Base-by-base conservation (phyloP, 2,113 vertebrate species). In the Meles meles region DNA sequence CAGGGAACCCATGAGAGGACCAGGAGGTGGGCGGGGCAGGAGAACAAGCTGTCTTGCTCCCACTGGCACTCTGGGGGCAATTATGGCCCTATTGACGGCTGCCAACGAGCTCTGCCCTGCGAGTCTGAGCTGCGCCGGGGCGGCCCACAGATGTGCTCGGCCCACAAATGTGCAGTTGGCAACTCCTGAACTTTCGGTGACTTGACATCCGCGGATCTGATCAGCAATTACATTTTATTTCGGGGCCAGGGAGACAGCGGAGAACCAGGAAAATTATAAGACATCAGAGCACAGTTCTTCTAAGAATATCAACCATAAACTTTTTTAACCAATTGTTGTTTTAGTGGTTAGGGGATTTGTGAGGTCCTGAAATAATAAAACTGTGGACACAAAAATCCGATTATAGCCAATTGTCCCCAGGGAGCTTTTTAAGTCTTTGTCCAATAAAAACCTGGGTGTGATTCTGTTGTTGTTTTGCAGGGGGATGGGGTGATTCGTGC, bases 221-320 rank as follows among this genome's bases (percentile, higher is more conserved):
- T 96, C 55, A 63, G 98, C 97, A 99, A 98, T 98, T 99, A 98
- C 55, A 65, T 98, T 94, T 96, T 99, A 98, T 98, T 98, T 98
- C 98, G 97, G 97, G 96, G 98, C 89, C 95, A 96, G 37, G 17
- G 71, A 85, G 96, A 80, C 82, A 97, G 65, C 83, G 81, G 31
- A 91, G 52, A 96, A 89, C 84, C 94, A 74, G 42, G 90, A 63
- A 98, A 98, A 99, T 99, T 98, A 99, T 59, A 99, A 98, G 98
- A 98, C 94, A 93, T 39, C 71, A 52, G 95, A 55, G 92, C 0
- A 6, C n/a, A 96, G 95, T 91, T 97, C 92, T 98, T 96, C 98
- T 98, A 98, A 98, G 97, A 98, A 98, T 97, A 98, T 5, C 59
- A 83, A 83, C 96, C 84, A 74, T 82, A 97, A 98, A 80, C 93